Evolutionary conservation across 2,113 vertebrate genomes (phyloP).

Genomic region (Prolemur simus): DNA sequence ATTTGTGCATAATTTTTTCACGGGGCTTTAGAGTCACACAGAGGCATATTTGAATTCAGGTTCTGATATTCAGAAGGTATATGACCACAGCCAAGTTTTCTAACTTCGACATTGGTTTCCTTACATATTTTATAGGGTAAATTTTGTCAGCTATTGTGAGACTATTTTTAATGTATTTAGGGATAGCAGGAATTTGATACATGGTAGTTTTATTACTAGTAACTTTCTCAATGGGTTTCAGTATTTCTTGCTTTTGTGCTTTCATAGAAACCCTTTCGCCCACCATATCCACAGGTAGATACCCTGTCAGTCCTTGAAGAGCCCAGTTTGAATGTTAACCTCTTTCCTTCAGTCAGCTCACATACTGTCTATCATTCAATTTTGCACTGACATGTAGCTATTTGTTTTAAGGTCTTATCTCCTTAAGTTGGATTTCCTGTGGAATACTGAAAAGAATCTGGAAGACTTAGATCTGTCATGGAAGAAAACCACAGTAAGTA

Average conservation of each 20-base stretch:
- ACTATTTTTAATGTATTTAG: not conserved
- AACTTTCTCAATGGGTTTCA: not conserved
- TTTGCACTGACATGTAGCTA: not conserved
- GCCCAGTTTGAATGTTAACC: not conserved
- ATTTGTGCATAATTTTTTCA: not conserved
- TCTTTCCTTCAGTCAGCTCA: not conserved
- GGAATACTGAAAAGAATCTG: not conserved
- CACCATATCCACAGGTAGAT: not conserved
- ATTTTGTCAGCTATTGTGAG: not conserved
- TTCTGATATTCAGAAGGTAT: not conserved
- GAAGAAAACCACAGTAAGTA: not conserved
- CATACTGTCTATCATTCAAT: not conserved
- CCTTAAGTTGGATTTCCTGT: not conserved
- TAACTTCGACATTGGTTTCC: not conserved
- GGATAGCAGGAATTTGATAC: not conserved
- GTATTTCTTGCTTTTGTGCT: not conserved
- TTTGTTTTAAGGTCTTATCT: not conserved
- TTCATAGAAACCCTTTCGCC: not conserved
- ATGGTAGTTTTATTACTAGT: not conserved
- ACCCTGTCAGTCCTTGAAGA: not conserved
- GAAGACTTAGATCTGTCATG: not conserved
- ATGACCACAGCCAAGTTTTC: not conserved
- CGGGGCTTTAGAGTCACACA: not conserved
- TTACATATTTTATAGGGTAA: not conserved
- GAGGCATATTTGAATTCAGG: not conserved